Evolutionary conservation across 2,888 invertebrate genomes (phyloP), one percentile per base, ranked within the genome.

Genomic region (Rhagium mordax): DNA sequence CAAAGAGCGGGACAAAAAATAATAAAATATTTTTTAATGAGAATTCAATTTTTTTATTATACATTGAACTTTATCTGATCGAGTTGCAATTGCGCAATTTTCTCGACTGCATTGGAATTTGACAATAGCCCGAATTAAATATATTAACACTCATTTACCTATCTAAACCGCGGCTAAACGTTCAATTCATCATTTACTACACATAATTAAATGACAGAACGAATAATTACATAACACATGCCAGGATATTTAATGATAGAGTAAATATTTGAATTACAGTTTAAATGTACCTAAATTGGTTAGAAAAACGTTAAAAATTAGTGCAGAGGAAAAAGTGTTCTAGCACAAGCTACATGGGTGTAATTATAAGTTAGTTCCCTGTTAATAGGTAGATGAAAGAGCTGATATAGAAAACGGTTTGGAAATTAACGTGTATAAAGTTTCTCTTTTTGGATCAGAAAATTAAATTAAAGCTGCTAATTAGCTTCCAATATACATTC

Each of bases 201-300:
- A n/a, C 41, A 20, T 21, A n/a, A 53, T 53, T 53, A 53, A 20
- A 53, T 53, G 2, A 7, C 53, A 53, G 7, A 53, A 24, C 21
- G 10, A 49, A 49, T 53, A 53, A 20, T 53, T 21, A 53, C 13
- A 20, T 24, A 20, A 3, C 21, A 5, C 21, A 53, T 41, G 10
- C n/a, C 53, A 3, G 8, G 53, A 21, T 24, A 13, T 53, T 20
- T 24, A 53, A 53, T 53, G n/a, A 21, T 13, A 10, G 5, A 20
- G 24, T 53, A 53, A 53, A 21, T 53, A 53, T 24, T 53, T 13
- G 10, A 24, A 24, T 53, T 53, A 53, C n/a, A 53, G 24, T 53
- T 20, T 20, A 5, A 20, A 21, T 53, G n/a, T 24, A 21, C n/a
- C n/a, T n/a, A n/a, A n/a, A 24, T 24, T n/a, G 10, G 24, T 24